phyloP scores from a whole-genome alignment of 2,113 vertebrate genomes.

The Notiomystis cincta region DNA sequence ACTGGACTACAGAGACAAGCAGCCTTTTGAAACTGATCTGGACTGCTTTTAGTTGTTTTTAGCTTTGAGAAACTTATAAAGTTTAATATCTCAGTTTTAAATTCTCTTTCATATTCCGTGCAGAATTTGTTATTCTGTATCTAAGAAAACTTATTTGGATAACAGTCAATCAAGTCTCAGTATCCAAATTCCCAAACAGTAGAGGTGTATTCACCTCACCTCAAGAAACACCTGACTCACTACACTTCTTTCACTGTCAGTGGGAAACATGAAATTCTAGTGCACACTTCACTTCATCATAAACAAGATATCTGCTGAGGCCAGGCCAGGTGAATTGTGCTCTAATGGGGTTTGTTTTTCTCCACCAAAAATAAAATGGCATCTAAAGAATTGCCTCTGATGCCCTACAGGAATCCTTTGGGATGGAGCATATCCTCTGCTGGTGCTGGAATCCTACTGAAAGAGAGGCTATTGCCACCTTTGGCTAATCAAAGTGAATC shows the following conservation, averaged over 20 bases:
- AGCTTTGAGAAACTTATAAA: not conserved
- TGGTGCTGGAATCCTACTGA: not conserved
- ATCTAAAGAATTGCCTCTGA: not conserved
- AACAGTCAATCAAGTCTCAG: not conserved
- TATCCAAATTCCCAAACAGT: not conserved
- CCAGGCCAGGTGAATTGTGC: not conserved
- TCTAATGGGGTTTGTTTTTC: not conserved
- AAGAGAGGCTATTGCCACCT: not conserved
- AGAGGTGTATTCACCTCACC: not conserved
- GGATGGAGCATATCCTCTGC: not conserved
- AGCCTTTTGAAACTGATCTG: not conserved
- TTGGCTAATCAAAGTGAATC: not conserved
- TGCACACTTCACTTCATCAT: not conserved
- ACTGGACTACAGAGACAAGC: not conserved
- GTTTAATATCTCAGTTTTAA: not conserved
- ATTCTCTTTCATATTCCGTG: not conserved
- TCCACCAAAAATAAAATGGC: not conserved
- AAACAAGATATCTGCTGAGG: not conserved
- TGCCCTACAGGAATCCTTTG: not conserved
- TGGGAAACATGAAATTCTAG: not conserved
- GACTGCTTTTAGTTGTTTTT: not conserved
- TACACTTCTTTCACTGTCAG: not conserved
- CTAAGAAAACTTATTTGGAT: not conserved
- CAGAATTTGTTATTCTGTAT: not conserved
- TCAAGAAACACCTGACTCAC: not conserved